Percentiles rank a stretch among this genome's conserved stretches.
phyloP scores from a whole-genome alignment of 1,140 invertebrate genomes.

The Drosophila parvula region DNA sequence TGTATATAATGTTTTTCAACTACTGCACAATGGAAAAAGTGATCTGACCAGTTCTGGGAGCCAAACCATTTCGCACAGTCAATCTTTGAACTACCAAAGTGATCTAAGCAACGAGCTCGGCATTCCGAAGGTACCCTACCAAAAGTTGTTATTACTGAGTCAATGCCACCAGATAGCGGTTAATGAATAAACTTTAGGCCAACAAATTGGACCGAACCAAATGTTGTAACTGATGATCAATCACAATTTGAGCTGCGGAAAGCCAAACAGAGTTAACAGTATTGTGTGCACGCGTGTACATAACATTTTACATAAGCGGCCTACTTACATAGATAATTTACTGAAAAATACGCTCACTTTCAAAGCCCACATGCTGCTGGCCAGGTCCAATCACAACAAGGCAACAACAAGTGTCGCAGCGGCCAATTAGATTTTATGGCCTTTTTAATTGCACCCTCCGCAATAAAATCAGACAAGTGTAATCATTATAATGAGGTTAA shows the following conservation, averaged over 20 bases:
- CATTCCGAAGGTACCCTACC: conserved; percentile 27
- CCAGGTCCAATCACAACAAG: conserved; percentile 14
- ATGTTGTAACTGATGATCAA: conserved; percentile 39
- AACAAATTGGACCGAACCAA: conserved; percentile 32
- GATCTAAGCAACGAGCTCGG: conserved; percentile 18
- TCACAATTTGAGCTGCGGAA: conserved; percentile 29
- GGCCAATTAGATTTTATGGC: conserved; percentile 26
- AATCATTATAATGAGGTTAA: conserved; percentile 1
- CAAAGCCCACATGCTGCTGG: conserved; percentile 25
- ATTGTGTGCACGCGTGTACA: conserved; percentile 17
- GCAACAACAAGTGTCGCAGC: conserved; percentile 24
- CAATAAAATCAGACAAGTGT: conserved; percentile 13
- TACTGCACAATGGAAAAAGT: conserved; percentile 28
- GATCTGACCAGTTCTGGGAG: conserved; percentile 45
- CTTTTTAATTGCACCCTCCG: conserved; percentile 14
- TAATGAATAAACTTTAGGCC: conserved; percentile 22
- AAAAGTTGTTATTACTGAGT: conserved; percentile 17
- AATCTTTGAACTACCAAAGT: conserved; percentile 39
- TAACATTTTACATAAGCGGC: conserved; percentile 36
- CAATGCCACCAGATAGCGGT: conserved; percentile 39
- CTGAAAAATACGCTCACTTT: conserved; percentile 34
- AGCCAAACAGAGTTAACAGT: conserved; percentile 20
- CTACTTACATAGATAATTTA: conserved; percentile 35
- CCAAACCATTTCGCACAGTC: conserved; percentile 26
- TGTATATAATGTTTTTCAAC: conserved; percentile 26